phyloP scores from a whole-genome alignment of 2,113 vertebrate species.

The Diphyllodes magnificus region DNA sequence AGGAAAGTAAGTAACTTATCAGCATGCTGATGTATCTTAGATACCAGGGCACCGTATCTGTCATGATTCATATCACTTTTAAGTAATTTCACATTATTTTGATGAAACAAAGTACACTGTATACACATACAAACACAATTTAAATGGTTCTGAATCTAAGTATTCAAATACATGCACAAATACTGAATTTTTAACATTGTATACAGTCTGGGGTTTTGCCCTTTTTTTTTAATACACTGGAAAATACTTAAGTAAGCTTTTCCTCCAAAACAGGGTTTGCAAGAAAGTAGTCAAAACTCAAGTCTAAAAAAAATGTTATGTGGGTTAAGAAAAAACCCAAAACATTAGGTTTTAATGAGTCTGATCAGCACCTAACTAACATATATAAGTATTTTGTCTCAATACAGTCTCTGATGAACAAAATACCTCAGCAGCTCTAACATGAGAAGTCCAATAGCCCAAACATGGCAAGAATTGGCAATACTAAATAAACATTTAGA shows the following conservation, averaged over 20 bases:
- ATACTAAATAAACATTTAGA: background rate
- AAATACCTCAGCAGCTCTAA: background rate
- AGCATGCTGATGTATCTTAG: constrained; percentile 64
- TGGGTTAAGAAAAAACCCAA: background rate
- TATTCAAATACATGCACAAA: background rate
- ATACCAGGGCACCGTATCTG: constrained; percentile 48
- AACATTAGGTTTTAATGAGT: background rate
- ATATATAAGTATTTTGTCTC: background rate
- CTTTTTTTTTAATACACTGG: background rate
- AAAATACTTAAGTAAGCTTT: background rate
- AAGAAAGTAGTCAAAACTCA: background rate
- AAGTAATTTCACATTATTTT: constrained; percentile 26
- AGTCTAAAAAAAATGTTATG: background rate
- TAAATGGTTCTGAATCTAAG: background rate
- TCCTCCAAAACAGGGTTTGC: background rate
- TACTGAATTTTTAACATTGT: background rate
- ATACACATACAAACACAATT: background rate
- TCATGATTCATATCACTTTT: constrained; percentile 33
- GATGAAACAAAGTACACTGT: background rate
- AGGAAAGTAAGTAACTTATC: constrained; percentile 66
- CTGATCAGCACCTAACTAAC: background rate
- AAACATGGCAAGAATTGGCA: background rate
- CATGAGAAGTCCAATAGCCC: background rate
- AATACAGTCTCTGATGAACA: background rate
- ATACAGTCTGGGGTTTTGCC: background rate